A percentile compares a stretch with the other conserved stretches of the same genome.
These are phyloP conservation scores for Laticauda colubrina DNA, from an alignment of 2,113 vertebrate genomes.

Conservation along the genomic window DNA sequence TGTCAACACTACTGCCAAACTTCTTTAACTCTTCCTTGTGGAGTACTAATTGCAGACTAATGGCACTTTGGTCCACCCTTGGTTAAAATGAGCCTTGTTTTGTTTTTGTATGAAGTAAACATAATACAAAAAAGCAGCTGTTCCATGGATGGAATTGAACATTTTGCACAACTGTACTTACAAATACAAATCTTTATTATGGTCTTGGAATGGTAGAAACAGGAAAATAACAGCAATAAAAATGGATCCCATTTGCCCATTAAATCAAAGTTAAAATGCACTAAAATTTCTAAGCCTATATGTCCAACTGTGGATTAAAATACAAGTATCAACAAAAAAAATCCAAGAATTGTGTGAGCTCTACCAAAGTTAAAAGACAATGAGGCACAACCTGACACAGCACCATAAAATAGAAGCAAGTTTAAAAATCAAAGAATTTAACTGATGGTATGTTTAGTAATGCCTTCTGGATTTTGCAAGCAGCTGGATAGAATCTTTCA, in stretches of 20 bases:
- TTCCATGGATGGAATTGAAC: not conserved
- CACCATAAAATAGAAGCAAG: not conserved
- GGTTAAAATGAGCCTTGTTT: not conserved
- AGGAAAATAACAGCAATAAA: not conserved
- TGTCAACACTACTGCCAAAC: not conserved
- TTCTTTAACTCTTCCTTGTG: not conserved
- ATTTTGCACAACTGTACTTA: not conserved
- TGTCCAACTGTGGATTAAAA: not conserved
- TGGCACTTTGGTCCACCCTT: not conserved
- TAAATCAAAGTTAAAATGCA: not conserved
- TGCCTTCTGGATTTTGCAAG: not conserved
- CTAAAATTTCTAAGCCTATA: not conserved
- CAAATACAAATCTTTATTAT: not conserved
- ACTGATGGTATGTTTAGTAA: not conserved
- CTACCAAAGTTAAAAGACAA: not conserved
- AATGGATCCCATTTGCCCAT: not conserved
- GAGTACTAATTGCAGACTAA: not conserved
- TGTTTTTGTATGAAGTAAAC: not conserved
- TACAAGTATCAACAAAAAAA: not conserved
- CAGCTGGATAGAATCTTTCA: not conserved
- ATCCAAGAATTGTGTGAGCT: not conserved
- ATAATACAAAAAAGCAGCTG: not conserved
- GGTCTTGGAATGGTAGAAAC: not conserved
- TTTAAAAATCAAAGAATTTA: not conserved
- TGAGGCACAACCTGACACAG: not conserved